Evolutionary conservation across 1,140 invertebrate species (phyloP).

Genomic region (Vanessa tameamea): DNA sequence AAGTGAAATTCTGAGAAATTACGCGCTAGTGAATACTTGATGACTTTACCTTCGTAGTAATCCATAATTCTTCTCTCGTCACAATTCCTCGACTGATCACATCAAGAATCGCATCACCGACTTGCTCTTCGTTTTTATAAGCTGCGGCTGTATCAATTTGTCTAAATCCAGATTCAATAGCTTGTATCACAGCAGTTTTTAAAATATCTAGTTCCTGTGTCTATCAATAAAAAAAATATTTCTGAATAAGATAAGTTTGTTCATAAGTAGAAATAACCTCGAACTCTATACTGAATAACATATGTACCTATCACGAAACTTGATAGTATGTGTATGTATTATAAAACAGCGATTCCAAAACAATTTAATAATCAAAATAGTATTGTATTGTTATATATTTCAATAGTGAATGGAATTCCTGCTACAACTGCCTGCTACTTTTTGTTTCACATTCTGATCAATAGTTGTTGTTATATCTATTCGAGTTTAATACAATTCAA

Average conservation of each 20-base stretch:
- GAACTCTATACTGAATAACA: neutral
- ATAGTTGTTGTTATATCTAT: no score
- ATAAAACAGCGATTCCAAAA: no score
- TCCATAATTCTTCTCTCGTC: conserved; percentile 91
- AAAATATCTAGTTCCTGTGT: neutral
- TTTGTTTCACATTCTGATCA: no score
- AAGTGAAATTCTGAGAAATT: no score
- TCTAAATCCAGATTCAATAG: conserved; percentile 10
- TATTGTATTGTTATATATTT: no score
- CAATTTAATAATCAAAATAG: no score
- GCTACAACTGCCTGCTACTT: no score
- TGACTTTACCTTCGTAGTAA: conserved; percentile 86
- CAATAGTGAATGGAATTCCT: no score
- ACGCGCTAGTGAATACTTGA: no score
- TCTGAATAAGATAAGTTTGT: neutral
- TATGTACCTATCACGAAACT: no score
- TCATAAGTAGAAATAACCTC: neutral
- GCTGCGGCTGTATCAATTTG: conserved; percentile 9
- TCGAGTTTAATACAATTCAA: no score
- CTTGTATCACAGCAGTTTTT: conserved; percentile 8
- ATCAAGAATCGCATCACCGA: conserved; percentile 87
- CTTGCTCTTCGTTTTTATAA: conserved; percentile 39
- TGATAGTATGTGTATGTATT: no score
- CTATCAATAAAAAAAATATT: neutral
- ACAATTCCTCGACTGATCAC: conserved; percentile 87